phyloP scores from a whole-genome alignment of 1,140 invertebrate genomes.

The Cyclina sinensis region DNA sequence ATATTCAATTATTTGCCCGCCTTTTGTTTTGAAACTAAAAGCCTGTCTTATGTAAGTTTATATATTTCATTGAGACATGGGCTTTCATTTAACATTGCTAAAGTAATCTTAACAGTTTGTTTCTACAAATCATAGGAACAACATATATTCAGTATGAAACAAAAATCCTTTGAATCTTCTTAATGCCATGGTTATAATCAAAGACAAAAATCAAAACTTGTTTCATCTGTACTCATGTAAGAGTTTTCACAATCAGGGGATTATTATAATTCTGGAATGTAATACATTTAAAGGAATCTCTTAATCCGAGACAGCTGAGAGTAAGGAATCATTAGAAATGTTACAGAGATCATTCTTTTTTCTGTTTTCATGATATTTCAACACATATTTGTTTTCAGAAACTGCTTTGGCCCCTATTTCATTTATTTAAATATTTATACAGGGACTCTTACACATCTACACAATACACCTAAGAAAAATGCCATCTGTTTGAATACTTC shows the following conservation, averaged over 20 bases:
- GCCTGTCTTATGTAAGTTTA: slow-evolving; percentile 16
- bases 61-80: slow-evolving; percentile 15
- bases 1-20: slow-evolving; percentile 55
- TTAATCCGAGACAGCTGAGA: slow-evolving; percentile 16
- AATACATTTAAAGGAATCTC: slow-evolving; percentile 9
- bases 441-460: too few relatives aligned
- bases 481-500: too few relatives aligned
- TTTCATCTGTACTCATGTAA: slow-evolving; percentile 55
- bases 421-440: background rate
- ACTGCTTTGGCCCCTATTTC: background rate
- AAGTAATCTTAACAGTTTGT: slow-evolving; percentile 17
- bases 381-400: background rate
- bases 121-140: slow-evolving; percentile 42
- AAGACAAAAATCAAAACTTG: too few relatives aligned
- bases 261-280: slow-evolving; percentile 19
- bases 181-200: slow-evolving; percentile 54
- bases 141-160: slow-evolving; percentile 55
- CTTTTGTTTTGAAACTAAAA: slow-evolving; percentile 60
- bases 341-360: slow-evolving; percentile 21
- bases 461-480: too few relatives aligned
- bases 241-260: slow-evolving; percentile 27
- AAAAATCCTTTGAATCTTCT: slow-evolving; percentile 32
- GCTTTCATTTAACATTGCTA: background rate
- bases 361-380: background rate
- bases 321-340: background rate